Evolutionary conservation across 2,888 invertebrate species (phyloP), one percentile per base, ranked within the genome.

Genomic region (Drosophila anomelani): DNA sequence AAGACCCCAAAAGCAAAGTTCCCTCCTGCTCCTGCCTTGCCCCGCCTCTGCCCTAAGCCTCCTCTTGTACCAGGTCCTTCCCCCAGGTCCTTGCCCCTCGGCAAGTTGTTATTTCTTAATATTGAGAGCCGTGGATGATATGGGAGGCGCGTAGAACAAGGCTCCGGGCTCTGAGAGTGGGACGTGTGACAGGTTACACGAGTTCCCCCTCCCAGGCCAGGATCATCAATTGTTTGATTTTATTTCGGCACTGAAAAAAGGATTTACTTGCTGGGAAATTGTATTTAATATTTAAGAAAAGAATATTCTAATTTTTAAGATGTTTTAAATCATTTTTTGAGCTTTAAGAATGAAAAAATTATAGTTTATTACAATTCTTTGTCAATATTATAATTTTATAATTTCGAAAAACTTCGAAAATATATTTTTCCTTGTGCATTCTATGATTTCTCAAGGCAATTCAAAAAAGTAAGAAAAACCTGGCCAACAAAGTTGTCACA

Each of bases 71-170:
- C 63, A 62, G 61, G 57, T 47, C 13, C 47, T 12, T 12, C 12
- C 20, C 58, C n/a, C 32, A 63, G 32, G 36, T 43, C 47, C 49
- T 72, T 56, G 77, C 78, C 77, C 59, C 15, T 63, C 62, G 76
- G 85, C 77, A 75, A 77, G 76, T 79, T 89, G 82, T 87, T 89
- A 89, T 87, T 86, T 78, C 85, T 87, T 87, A 82, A 86, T 86
- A 86, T 89, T 77, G 89, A 87, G 82, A 70, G 62, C 61, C 61
- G 72, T 67, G 57, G 15, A 75, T 67, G 75, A 67, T 66, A 55
- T 41, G 43, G 70, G 53, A 36, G 67, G 67, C 23, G 9, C 32
- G 46, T 36, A 12, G 38, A 15, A 53, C 36, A 61, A 41, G n/a
- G n/a, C 38, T 53, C 29, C 36, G 13, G 36, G 26, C 15, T 20